Base-by-base conservation (phyloP, 2,888 invertebrate genomes). In the Zaprionus lineosus region DNA sequence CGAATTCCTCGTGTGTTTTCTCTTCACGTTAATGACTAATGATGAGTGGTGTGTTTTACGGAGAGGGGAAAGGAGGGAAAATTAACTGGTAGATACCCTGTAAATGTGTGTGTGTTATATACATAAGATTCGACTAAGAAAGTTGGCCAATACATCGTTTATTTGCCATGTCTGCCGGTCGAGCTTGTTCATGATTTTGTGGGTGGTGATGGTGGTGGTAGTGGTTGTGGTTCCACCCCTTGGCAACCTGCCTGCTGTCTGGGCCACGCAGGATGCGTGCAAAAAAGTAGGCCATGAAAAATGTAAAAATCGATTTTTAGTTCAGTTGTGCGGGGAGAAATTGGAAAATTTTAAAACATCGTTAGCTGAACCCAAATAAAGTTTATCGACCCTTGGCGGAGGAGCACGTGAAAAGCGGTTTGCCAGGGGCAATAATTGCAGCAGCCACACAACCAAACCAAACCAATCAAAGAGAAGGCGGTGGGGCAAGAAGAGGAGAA, bases 321-420 rank as follows among this genome's bases (percentile, higher is more conserved):
- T 43, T 56, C 44, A 12, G 11, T 43, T 31, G 15, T 58, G 40
- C 34, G 36, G 31, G 29, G 19, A 40, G 43, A 8, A 21, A 24
- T 21, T 7, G 21, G 21, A 19, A 29, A 70, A 51, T 69, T 57
- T 33, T 18, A 2, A 16, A 40, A 50, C 14, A 36, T 57, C 62
- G 55, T 52, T 58, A 53, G 2, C 21, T 39, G 43, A 68, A 57
- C 62, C 72, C 48, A 62, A 61, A 78, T 73, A 76, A 66, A 74
- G 87, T 84, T 81, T 78, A 86, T 72, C 81, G 73, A 86, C 84
- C 86, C 76, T 73, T 73, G 71, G 64, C 69, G 67, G 41, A 55
- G 58, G 52, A 63, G n/a, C n/a, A 55, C 64, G 51, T 28, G 37
- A 33, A 28, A 15, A 15, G 6, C 15, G 15, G 16, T 19, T 4